Evolutionary conservation across 2,888 invertebrate genomes (phyloP).

Genomic region (Hemaris fuciformis): DNA sequence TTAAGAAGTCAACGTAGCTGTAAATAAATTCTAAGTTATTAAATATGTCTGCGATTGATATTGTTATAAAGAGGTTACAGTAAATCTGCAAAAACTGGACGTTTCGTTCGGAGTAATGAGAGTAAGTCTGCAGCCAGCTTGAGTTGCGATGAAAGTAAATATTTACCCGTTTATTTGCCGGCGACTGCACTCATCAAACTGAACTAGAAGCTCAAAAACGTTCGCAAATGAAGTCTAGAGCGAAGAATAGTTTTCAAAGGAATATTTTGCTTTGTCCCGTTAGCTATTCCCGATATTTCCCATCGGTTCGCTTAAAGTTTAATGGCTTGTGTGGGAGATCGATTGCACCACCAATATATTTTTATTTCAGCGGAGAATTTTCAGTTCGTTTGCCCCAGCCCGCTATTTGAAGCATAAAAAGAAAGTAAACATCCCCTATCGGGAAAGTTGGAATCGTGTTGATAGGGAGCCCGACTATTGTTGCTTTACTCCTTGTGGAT

Average conservation of each 20-base stretch:
- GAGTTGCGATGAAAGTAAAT: constrained; percentile 22
- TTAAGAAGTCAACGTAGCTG: no score
- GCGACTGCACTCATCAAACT: constrained; percentile 37
- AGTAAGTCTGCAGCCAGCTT: neutral
- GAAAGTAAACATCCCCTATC: constrained; percentile 34
- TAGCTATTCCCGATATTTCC: constrained; percentile 61
- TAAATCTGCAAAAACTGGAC: neutral
- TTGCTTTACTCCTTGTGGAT: constrained; percentile 33
- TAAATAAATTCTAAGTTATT: neutral
- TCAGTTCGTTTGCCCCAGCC: constrained; percentile 53
- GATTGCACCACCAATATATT: constrained; percentile 65
- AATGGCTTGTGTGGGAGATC: constrained; percentile 63
- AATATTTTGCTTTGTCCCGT: constrained; percentile 63
- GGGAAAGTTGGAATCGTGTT: constrained; percentile 32
- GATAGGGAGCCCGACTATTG: constrained; percentile 33
- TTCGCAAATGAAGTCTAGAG: constrained; percentile 49
- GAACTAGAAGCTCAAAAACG: constrained; percentile 17
- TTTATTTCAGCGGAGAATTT: constrained; percentile 65
- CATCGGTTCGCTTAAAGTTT: constrained; percentile 62
- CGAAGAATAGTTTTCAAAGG: constrained; percentile 58
- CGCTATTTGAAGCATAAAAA: constrained; percentile 36
- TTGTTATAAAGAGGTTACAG: neutral
- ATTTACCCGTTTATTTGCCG: constrained; percentile 30
- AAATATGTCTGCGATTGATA: no score
- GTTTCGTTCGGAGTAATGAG: neutral